Percentiles rank a stretch among this genome's conserved stretches.
These are phyloP conservation scores for Anthopleura sola DNA, from an alignment of 64 coral and sea anemone species.

Conservation along the genomic window DNA sequence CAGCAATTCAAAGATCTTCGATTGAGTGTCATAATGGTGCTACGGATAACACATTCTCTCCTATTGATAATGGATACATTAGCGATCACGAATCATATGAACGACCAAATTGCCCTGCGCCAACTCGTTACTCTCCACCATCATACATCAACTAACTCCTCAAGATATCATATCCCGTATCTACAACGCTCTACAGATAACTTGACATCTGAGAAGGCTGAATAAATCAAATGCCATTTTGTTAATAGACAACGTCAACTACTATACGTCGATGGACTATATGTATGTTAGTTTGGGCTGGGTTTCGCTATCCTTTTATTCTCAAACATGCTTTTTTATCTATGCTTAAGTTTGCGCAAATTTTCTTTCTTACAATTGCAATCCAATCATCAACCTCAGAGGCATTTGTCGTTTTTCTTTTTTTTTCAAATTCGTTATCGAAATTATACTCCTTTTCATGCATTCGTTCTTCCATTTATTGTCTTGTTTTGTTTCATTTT, in stretches of 20 bases:
- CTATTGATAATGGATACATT: not conserved
- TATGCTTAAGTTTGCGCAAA: too few species aligned
- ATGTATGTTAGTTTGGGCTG: too few species aligned
- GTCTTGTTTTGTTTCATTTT: not conserved
- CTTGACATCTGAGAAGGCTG: too few species aligned
- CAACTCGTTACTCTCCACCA: not conserved
- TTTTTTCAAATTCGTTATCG: not conserved
- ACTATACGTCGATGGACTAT: too few species aligned
- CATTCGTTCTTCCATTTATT: not conserved
- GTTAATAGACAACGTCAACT: too few species aligned
- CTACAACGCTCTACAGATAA: too few species aligned
- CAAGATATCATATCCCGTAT: too few species aligned
- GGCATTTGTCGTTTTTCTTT: not conserved
- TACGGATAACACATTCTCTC: not conserved
- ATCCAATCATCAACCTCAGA: too few species aligned
- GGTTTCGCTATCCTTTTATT: too few species aligned
- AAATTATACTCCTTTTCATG: not conserved
- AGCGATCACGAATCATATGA: not conserved
- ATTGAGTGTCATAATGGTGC: not conserved
- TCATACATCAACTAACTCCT: not conserved
- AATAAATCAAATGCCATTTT: too few species aligned
- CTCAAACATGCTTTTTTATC: too few species aligned
- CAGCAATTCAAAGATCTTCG: not conserved
- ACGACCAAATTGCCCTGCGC: not conserved
- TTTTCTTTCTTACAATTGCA: too few species aligned